Evolutionary conservation across 2,113 vertebrate genomes (phyloP), one percentile per base, ranked within the genome.

Genomic region (Albula glossodonta): DNA sequence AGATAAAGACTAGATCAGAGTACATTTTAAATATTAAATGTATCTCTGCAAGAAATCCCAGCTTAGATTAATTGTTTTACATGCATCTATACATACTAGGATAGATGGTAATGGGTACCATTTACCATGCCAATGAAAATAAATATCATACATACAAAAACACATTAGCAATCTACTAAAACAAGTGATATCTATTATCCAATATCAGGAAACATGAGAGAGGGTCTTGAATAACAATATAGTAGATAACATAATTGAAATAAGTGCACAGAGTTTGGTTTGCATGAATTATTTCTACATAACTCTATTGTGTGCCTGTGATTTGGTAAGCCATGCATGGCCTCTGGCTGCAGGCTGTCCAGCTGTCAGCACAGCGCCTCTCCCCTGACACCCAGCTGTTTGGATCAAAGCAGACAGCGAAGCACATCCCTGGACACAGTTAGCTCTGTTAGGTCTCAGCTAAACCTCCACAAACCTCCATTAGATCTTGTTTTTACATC

Each of bases 321-420:
- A 74, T 31, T 63, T 56, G 83, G 56, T 63, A 60, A 80, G 53
- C 66, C 41, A 41, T 22, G 9, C 80, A 31, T 56, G 13, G 19
- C 19, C 31, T 41, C 57, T 60, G 41, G 84, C 86, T 85, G 51
- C 8, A 78, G 51, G 87, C 86, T 17, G 22, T 83, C 17, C 57
- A 82, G 79, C 83, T 88, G 84, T 86, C 86, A 82, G 9, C 22
- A 9, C 84, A 57, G 22, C 49, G 51, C 52, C 48, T 85, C 56
- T 86, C 77, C 82, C 66, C 82, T 83, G 52, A 87, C 74, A n/a
- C 80, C 70, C 70, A 70, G 51, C 31, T 80, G 53, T 17, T 51
- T 19, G 7, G 77, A 88, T 86, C 88, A 89, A 86, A 89, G 86
- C 82, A 83, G 51, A 82, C 19, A 85, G 51, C 80, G 56, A n/a